A percentile compares a stretch with the other conserved stretches of the same genome.
phyloP scores from a whole-genome alignment of 2,888 invertebrate genomes.

The Malthinus seriepunctatus region DNA sequence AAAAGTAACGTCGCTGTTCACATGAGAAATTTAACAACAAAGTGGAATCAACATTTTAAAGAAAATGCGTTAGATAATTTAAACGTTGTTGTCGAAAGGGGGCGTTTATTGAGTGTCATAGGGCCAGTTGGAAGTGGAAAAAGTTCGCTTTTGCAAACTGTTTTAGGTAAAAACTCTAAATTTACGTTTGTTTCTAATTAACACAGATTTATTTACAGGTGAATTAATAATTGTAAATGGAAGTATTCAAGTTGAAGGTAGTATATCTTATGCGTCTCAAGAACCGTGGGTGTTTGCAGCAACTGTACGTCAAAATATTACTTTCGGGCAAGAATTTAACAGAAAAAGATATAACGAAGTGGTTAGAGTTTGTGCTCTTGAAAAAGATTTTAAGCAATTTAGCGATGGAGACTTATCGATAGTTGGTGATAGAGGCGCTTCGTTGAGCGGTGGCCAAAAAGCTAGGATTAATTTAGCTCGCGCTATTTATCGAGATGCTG shows the following conservation, averaged over 20 bases:
- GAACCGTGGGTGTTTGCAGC: slow-evolving; percentile 84
- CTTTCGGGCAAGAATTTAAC: slow-evolving; percentile 75
- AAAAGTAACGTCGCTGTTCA: slow-evolving; percentile 40
- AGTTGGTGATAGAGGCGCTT: slow-evolving; percentile 80
- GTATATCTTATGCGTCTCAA: slow-evolving; percentile 76
- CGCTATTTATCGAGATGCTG: slow-evolving; percentile 71
- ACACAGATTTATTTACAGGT: slow-evolving; percentile 55
- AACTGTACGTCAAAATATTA: slow-evolving; percentile 80
- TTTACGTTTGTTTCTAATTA: neutral
- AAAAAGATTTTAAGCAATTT: slow-evolving; percentile 74
- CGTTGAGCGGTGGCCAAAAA: slow-evolving; percentile 81
- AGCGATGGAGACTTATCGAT: slow-evolving; percentile 73
- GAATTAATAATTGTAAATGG: slow-evolving; percentile 66
- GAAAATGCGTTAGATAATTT: slow-evolving; percentile 48
- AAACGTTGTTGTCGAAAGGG: slow-evolving; percentile 41
- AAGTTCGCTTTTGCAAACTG: slow-evolving; percentile 70
- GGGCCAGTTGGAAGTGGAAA: slow-evolving; percentile 67
- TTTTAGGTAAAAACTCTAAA: slow-evolving; percentile 68
- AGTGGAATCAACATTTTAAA: slow-evolving; percentile 46
- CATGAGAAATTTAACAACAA: slow-evolving; percentile 45
- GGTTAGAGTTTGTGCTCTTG: slow-evolving; percentile 68
- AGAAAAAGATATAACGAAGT: slow-evolving; percentile 62
- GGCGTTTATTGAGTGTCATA: slow-evolving; percentile 58
- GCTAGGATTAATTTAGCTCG: slow-evolving; percentile 73
- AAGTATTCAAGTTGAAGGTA: slow-evolving; percentile 65